Evolutionary conservation across 2,888 invertebrate species (phyloP), one percentile per base, ranked within the genome.

Genomic region (Trachelus tabidus): DNA sequence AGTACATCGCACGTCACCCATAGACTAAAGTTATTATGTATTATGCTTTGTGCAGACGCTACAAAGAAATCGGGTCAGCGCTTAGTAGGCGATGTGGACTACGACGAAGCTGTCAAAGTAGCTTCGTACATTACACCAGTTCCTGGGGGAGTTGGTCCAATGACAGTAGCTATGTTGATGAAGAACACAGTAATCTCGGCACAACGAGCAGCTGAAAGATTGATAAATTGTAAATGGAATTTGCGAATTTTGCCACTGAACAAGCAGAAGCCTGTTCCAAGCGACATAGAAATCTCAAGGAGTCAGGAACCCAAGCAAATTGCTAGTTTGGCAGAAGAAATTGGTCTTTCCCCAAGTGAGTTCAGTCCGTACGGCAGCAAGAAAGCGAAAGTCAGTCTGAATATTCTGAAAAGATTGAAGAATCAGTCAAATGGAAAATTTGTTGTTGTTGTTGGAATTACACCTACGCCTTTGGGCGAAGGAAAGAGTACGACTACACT

Each of bases 141-240:
- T 75, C 98, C 98, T 15, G 97, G 97, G 78, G 99, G 99, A 81
- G 99, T 99, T 80, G 99, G 99, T 0, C 99, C 99, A 30, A 99
- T 99, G 98, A 99, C 99, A 0, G 99, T 98, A 82, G 98, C 98
- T 33, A 99, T 99, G 98, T 92, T 98, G 56, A 97, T 98, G 97
- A 95, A 95, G 86, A 99, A 99, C 92, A 99, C 98, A 0, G 96
- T 98, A 68, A 93, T 95, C 83, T 96, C 98, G 76, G 98, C 98
- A 12, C 92, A 94, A 85, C 93, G 94, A 75, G 93, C 94, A 76
- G 94, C 94, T 23, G 92, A 94, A 35, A 93, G 93, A 35, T 86
- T 95, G 34, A 88, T 94, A n/a, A 92, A 92, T 76, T 92, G 92
- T n/a, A 89, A 92, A 68, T 98, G 98, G 98, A 94, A 94, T 69